phyloP scores from a whole-genome alignment of 2,888 invertebrate genomes.

The Tanytarsus gracilentus region DNA sequence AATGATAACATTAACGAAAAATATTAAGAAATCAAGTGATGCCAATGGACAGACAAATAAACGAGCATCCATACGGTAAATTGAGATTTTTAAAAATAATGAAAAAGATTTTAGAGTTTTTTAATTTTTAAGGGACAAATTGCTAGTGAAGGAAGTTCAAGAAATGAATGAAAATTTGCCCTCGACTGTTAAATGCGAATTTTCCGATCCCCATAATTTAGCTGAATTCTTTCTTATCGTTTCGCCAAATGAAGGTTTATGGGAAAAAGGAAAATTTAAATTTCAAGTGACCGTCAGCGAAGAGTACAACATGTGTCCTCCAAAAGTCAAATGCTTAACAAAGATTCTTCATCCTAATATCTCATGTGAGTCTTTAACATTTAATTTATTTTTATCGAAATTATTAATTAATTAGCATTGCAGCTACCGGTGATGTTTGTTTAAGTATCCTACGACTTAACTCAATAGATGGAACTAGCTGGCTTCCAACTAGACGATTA shows the following conservation, averaged over 20 bases:
- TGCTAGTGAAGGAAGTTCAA: slow-evolving; percentile 61
- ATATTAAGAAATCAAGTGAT: slow-evolving; percentile 14
- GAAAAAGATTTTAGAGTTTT: neutral
- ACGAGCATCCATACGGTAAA: slow-evolving; percentile 46
- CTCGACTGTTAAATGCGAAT: slow-evolving; percentile 64
- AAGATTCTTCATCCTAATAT: slow-evolving; percentile 95
- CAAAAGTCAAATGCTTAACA: slow-evolving; percentile 83
- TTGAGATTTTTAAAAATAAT: neutral
- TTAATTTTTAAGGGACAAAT: slow-evolving; percentile 41
- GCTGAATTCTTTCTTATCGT: slow-evolving; percentile 72
- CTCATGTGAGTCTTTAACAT: slow-evolving; percentile 54
- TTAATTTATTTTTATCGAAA: neutral
- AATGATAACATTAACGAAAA: slow-evolving; percentile 26
- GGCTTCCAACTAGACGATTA: slow-evolving; percentile 85
- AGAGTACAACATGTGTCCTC: slow-evolving; percentile 96
- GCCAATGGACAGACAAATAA: slow-evolving; percentile 35
- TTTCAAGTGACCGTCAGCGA: slow-evolving; percentile 82
- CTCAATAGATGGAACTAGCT: slow-evolving; percentile 86
- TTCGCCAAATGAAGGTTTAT: slow-evolving; percentile 77
- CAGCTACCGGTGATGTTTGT: slow-evolving; percentile 70
- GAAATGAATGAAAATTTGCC: slow-evolving; percentile 84
- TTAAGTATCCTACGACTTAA: slow-evolving; percentile 81
- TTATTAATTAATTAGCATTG: neutral
- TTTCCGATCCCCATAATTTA: slow-evolving; percentile 73
- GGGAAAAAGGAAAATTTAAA: slow-evolving; percentile 77